Conservation (phyloP, 2,113 vertebrate species). For the Rhinolophus ferrumequinum region DNA sequence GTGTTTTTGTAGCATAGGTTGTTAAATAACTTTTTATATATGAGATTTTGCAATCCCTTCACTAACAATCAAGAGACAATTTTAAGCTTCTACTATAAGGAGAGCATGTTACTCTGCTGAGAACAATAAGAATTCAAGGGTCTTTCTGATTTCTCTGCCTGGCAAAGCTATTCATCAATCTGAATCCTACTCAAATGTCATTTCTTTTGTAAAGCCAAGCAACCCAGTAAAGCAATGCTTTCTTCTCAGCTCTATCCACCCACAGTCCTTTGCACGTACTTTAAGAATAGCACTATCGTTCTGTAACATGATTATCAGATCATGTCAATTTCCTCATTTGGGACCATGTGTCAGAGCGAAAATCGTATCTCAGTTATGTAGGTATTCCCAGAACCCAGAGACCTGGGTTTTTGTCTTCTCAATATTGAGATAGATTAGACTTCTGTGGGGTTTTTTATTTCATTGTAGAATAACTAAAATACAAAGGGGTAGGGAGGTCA, state of each 20-base stretch:
- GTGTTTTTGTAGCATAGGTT: neutral
- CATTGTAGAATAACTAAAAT: neutral
- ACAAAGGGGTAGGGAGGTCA: neutral
- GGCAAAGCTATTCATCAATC: neutral
- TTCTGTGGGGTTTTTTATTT: neutral
- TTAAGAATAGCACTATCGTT: neutral
- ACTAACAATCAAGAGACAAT: neutral
- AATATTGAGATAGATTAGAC: neutral
- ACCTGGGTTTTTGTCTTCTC: neutral
- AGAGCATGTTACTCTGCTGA: neutral
- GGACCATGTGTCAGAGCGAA: neutral
- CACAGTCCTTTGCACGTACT: neutral
- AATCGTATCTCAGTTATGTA: neutral
- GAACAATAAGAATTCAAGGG: neutral
- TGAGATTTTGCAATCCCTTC: neutral
- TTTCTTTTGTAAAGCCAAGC: neutral
- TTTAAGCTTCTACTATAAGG: neutral
- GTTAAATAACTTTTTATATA: neutral
- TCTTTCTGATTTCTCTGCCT: neutral
- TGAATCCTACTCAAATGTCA: neutral
- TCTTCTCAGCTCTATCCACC: neutral
- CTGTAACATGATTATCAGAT: neutral
- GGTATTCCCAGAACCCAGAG: neutral
- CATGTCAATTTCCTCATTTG: neutral
- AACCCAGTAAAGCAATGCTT: neutral